These are phyloP conservation scores for Cheumatopsyche charites DNA, from an alignment of 1,140 invertebrate genomes.

Conservation along the genomic window DNA sequence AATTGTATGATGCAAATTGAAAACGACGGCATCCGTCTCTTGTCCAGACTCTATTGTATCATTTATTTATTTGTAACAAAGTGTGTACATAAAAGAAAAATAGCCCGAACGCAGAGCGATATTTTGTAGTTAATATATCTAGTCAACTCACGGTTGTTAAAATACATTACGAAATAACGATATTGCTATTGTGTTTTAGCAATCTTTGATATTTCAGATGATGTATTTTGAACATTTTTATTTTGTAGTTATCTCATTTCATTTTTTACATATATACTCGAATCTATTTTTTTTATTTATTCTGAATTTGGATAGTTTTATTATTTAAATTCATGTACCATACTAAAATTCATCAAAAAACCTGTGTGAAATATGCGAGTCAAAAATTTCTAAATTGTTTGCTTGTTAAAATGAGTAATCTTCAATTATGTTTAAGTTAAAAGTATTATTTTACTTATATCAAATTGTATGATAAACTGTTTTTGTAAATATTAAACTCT, in stretches of 20 bases:
- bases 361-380: too few species aligned
- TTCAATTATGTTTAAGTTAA: too few species aligned
- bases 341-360: background rate
- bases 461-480: too few species aligned
- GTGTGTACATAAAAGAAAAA: background rate
- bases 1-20: background rate
- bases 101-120: background rate
- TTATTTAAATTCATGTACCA: background rate
- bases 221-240: background rate
- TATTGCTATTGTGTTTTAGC: background rate
- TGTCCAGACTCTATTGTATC: background rate
- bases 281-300: background rate
- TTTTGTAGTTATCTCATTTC: background rate
- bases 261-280: background rate
- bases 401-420: too few species aligned
- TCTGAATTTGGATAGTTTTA: constrained; percentile 11
- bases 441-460: too few species aligned
- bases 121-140: constrained; percentile 3
- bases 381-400: too few species aligned
- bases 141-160: constrained; percentile 14
- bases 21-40: constrained; percentile 11
- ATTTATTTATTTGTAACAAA: background rate
- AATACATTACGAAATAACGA: background rate
- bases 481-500: too few species aligned
- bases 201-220: too few species aligned